Conservation (phyloP, 2,113 vertebrate genomes). For the Sturnira hondurensis region DNA sequence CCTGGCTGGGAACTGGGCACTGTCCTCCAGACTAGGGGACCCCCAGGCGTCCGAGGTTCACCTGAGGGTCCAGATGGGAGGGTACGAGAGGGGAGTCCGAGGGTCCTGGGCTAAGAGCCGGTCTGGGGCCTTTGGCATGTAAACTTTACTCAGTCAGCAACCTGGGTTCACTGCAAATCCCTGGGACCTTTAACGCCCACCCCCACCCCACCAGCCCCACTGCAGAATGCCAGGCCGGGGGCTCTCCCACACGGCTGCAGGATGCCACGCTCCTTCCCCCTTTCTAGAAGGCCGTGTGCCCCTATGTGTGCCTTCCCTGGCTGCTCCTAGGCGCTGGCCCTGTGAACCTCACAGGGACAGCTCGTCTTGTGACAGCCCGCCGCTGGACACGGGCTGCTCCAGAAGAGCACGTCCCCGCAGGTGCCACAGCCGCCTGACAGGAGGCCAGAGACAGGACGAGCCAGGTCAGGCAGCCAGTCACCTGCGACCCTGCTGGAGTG, state of each 20-base stretch:
- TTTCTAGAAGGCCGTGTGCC: background rate
- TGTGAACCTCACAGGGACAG: background rate
- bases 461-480: background rate
- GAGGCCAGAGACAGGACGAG: background rate
- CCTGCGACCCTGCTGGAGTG: too few species aligned
- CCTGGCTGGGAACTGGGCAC: background rate
- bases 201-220: background rate
- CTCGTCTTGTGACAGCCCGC: background rate
- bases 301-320: background rate
- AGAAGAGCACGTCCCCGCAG: background rate
- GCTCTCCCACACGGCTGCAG: background rate
- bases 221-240: rapidly evolving
- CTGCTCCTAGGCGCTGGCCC: background rate
- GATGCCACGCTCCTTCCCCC: background rate
- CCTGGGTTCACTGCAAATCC: background rate
- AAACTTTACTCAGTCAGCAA: background rate
- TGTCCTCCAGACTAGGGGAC: background rate
- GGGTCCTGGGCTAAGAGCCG: background rate
- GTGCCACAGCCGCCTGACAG: background rate
- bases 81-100: background rate
- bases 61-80: background rate
- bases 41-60: background rate
- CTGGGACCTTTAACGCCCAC: background rate
- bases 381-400: background rate
- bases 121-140: background rate